Evolutionary conservation across 2,888 invertebrate genomes (phyloP).

Genomic region (Luperina testacea): DNA sequence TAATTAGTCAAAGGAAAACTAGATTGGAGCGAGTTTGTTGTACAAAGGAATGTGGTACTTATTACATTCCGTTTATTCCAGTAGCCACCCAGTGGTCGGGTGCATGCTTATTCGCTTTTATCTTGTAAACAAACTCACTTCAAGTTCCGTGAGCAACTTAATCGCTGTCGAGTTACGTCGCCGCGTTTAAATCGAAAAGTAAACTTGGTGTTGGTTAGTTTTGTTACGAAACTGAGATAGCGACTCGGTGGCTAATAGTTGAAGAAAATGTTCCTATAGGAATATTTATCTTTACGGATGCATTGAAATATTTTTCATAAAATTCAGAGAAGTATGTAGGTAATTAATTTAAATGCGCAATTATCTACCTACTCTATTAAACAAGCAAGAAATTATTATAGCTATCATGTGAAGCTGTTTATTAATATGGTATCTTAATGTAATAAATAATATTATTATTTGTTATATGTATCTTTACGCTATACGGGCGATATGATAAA

Average conservation of each 20-base stretch:
- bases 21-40: slow-evolving; percentile 62
- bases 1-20: slow-evolving; percentile 78
- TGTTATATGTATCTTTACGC: background rate
- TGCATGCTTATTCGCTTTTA: slow-evolving; percentile 41
- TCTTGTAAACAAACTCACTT: slow-evolving; percentile 46
- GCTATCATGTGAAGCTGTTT: background rate
- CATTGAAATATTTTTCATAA: background rate
- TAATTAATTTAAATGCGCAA: background rate
- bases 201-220: slow-evolving; percentile 36
- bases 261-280: background rate
- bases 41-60: slow-evolving; percentile 53
- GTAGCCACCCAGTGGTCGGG: slow-evolving; percentile 15
- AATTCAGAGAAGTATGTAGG: background rate
- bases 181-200: slow-evolving; percentile 47
- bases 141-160: slow-evolving; percentile 36
- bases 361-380: background rate
- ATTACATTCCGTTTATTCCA: slow-evolving; percentile 45
- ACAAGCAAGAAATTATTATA: slow-evolving; percentile 5
- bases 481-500: background rate
- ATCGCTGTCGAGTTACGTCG: slow-evolving; percentile 45
- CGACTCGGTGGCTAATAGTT: background rate
- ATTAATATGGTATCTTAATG: no score
- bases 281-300: slow-evolving; percentile 12
- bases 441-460: background rate
- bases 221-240: slow-evolving; percentile 23